These are phyloP conservation scores for Drosophila leontia DNA, from an alignment of 1,140 invertebrate genomes.

Conservation along the genomic window DNA sequence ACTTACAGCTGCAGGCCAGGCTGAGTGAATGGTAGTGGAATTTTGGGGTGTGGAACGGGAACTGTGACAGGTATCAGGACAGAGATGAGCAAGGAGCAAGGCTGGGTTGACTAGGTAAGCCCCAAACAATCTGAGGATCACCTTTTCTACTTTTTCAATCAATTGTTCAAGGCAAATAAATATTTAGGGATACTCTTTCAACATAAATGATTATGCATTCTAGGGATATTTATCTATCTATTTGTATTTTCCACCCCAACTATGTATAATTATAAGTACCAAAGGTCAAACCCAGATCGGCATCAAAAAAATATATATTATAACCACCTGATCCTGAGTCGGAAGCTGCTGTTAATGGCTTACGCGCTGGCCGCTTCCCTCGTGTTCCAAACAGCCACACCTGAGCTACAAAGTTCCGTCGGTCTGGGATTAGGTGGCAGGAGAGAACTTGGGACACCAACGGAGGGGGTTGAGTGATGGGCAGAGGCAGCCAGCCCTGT, in stretches of 20 bases:
- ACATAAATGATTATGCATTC: background rate
- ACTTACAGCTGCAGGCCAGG: conserved; percentile 8
- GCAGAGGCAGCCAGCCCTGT: conserved; percentile 9
- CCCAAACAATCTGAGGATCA: background rate
- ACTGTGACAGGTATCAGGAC: background rate
- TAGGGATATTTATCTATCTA: background rate
- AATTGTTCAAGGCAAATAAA: background rate
- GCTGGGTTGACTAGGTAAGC: no score
- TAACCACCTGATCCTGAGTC: conserved; percentile 2
- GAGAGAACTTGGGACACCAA: background rate
- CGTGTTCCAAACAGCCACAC: background rate
- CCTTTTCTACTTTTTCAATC: background rate
- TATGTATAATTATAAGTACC: background rate
- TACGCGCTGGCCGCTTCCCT: background rate
- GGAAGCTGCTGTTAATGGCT: conserved; percentile 8
- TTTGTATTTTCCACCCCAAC: background rate
- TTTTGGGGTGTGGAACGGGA: background rate
- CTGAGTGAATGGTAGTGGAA: background rate
- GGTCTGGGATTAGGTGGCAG: background rate
- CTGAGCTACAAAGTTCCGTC: conserved; percentile 1
- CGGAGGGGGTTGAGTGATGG: conserved; percentile 7
- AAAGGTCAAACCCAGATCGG: background rate
- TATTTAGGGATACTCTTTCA: background rate
- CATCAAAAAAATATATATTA: conserved; percentile 12
- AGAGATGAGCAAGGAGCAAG: background rate